Percentiles rank a stretch among this genome's conserved stretches.
Conservation (phyloP, 2,797 vertebrate genomes). For the Poecile montanus region DNA sequence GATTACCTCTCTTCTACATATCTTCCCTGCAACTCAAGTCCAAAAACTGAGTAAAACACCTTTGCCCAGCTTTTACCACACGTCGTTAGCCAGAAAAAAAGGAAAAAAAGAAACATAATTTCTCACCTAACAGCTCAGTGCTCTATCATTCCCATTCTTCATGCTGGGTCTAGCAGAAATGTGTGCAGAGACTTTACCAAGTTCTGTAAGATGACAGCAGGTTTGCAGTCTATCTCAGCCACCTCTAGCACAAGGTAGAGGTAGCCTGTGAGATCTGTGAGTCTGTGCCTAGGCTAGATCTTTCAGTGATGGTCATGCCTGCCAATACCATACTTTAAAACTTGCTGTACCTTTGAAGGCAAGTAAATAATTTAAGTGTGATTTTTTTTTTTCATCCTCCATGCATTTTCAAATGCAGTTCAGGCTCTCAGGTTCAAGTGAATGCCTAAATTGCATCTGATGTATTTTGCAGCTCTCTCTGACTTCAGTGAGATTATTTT, state of each 20-base stretch:
- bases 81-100: not conserved
- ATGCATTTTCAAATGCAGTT: not conserved
- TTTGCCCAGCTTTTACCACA: not conserved
- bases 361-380: not conserved
- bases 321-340: not conserved
- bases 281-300: not conserved
- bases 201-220: not conserved
- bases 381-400: fast-evolving
- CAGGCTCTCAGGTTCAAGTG: not conserved
- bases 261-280: not conserved
- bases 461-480: not conserved
- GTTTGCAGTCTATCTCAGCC: not conserved
- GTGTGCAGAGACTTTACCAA: not conserved
- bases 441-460: not conserved
- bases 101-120: not conserved
- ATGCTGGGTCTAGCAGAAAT: fast-evolving
- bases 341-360: not conserved
- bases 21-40: not conserved
- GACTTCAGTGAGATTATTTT: not conserved
- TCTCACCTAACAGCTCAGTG: not conserved
- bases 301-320: not conserved
- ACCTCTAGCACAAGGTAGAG: not conserved
- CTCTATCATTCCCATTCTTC: not conserved
- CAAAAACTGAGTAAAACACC: not conserved
- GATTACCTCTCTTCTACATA: not conserved